Conservation (phyloP, 1,140 invertebrate species). For the Bombus pascuorum region DNA sequence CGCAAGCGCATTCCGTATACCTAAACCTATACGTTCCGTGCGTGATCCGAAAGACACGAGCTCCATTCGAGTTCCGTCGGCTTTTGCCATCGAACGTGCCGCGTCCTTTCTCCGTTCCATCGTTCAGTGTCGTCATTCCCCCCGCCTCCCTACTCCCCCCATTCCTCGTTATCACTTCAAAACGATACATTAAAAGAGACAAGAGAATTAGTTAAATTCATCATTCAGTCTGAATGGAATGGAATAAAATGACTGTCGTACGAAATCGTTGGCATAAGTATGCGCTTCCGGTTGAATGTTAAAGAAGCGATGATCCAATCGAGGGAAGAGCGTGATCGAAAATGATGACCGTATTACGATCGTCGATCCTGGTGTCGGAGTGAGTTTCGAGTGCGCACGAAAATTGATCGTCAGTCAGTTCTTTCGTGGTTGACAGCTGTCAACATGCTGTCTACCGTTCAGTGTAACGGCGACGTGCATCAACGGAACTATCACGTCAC, state of each 20-base stretch:
- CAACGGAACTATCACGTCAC: constrained; percentile 61
- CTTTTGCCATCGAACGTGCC: constrained; percentile 64
- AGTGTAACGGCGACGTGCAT: constrained; percentile 63
- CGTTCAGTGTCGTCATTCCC: background rate
- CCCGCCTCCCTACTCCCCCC: fast-evolving
- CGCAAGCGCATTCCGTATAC: constrained; percentile 71
- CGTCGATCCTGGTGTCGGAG: constrained; percentile 34
- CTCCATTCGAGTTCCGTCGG: constrained; percentile 71
- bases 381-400: constrained; percentile 22
- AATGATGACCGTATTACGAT: constrained; percentile 38
- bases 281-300: background rate
- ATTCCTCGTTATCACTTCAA: background rate
- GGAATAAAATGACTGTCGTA: background rate
- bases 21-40: constrained; percentile 65
- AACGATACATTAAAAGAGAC: background rate
- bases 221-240: background rate
- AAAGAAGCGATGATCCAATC: constrained; percentile 24
- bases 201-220: background rate
- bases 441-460: constrained; percentile 69
- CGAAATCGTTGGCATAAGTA: background rate
- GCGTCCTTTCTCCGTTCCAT: constrained; percentile 34
- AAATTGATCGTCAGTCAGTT: constrained; percentile 43
- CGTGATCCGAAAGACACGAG: constrained; percentile 72
- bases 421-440: constrained; percentile 49
- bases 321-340: constrained; percentile 13